A percentile compares a stretch with the other conserved stretches of the same genome.
Evolutionary conservation across 2,797 vertebrate genomes (phyloP).

Genomic region (Dendrocincla fuliginosa): DNA sequence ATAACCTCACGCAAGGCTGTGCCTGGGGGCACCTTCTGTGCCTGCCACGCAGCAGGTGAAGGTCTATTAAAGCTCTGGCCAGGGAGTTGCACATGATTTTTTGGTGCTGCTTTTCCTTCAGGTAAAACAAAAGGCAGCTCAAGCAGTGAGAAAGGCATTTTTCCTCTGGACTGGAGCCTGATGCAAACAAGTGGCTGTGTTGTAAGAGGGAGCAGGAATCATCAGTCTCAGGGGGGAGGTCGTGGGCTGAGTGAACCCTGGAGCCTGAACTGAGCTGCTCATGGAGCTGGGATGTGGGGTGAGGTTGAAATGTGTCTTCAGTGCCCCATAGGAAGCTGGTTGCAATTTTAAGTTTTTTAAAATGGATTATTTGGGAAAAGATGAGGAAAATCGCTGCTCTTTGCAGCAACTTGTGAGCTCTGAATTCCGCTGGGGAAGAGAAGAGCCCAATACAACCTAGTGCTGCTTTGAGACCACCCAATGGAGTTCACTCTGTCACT

Average conservation of each 20-base stretch:
- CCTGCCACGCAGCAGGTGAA: background rate
- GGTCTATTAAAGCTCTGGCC: background rate
- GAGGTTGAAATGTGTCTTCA: background rate
- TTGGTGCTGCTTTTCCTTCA: background rate
- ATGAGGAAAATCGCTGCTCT: background rate
- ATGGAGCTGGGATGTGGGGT: fast-evolving
- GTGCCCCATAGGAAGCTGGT: background rate
- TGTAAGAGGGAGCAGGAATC: fast-evolving
- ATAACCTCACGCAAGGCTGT: background rate
- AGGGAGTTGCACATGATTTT: background rate
- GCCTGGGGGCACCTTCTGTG: background rate
- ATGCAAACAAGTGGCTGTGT: background rate
- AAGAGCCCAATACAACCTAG: background rate
- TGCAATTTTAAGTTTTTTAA: background rate
- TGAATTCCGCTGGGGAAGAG: background rate
- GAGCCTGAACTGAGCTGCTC: background rate
- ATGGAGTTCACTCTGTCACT: background rate
- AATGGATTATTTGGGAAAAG: background rate
- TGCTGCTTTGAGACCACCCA: background rate
- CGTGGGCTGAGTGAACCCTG: background rate
- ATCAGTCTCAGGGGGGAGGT: background rate
- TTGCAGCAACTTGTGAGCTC: background rate
- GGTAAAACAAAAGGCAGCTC: background rate
- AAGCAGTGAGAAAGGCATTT: background rate
- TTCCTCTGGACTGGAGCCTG: background rate